Base-by-base conservation (phyloP, 2,797 vertebrate genomes). In the Tiaroga cobitis region DNA sequence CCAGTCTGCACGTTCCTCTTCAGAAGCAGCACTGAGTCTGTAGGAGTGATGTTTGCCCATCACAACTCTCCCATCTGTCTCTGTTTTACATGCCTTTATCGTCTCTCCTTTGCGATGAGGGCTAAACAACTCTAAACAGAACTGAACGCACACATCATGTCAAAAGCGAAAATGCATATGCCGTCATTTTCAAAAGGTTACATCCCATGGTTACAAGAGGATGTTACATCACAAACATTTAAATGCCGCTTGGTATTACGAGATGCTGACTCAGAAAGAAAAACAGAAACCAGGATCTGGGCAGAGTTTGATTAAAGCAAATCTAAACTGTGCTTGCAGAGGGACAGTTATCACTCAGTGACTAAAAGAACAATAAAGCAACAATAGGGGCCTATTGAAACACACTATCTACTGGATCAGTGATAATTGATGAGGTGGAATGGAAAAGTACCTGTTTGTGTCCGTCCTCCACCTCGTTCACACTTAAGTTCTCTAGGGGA, bases 81-180 rank as follows among this genome's bases (percentile, higher is more conserved):
- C 97, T 0, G 96, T 98, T 94, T 99, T 99, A 91, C 98, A 99
- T 29, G 98, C 98, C 91, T 99, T 99, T 85, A 99, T 97, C 90
- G 96, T 98, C 91, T 97, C 97, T 32, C 97, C 98, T 89, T 94
- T 95, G 91, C 92, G 93, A 84, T 93, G 92, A 41, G 96, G 93
- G 90, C 93, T 96, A 87, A 94, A 98, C 86, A 99, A 92, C 92
- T 99, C 97, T 90, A 99, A 95, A 87, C 97, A 98, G 85, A 95
- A 96, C 97, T 98, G 91, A 78, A 59, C 72, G 86, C 86, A 93
- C 88, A 92, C 88, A 90, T 39, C 88, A 90, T 39, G 89, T 80
- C 6, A 63, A 54, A 85, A 67, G 87, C 61, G 32, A 39, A 77
- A 29, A 68, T 56, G 49, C 46, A 56, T 18, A 69, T 18, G 34